These are phyloP conservation scores for Ariopsis seemanni DNA, from an alignment of 2,113 vertebrate species.

Conservation along the genomic window DNA sequence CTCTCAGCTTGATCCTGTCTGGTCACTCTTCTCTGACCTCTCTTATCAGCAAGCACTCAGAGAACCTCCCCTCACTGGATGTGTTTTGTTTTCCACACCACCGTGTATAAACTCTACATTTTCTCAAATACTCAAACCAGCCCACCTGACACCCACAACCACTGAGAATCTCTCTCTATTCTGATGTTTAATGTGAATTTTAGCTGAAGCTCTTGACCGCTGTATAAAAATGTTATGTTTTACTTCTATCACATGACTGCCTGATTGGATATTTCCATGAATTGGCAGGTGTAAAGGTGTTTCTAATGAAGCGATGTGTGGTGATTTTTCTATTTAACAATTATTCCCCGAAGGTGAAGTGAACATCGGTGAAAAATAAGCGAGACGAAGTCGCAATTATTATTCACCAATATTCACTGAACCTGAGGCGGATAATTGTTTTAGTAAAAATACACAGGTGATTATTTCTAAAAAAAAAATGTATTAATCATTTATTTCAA, in stretches of 20 bases:
- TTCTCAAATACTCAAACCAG: neutral
- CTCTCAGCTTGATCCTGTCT: neutral
- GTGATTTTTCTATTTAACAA: neutral
- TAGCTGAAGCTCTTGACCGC: neutral
- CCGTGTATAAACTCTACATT: neutral
- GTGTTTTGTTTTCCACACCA: neutral
- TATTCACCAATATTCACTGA: too few relatives aligned
- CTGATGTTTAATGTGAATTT: neutral
- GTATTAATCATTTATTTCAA: too few relatives aligned
- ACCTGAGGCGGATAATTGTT: too few relatives aligned
- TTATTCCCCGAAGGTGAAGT: too few relatives aligned
- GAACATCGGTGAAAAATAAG: too few relatives aligned
- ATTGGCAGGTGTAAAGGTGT: neutral
- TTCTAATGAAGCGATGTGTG: neutral
- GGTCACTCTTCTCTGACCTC: neutral
- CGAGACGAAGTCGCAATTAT: too few relatives aligned
- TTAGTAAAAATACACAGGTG: too few relatives aligned
- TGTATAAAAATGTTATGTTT: neutral
- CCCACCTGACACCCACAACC: neutral
- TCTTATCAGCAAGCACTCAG: neutral
- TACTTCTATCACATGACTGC: neutral
- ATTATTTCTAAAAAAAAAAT: too few relatives aligned
- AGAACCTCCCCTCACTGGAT: neutral
- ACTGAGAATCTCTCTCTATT: neutral
- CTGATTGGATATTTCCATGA: neutral